Evolutionary conservation across 1,140 invertebrate species (phyloP), one percentile per base, ranked within the genome.

Genomic region (Colletes latitarsis): DNA sequence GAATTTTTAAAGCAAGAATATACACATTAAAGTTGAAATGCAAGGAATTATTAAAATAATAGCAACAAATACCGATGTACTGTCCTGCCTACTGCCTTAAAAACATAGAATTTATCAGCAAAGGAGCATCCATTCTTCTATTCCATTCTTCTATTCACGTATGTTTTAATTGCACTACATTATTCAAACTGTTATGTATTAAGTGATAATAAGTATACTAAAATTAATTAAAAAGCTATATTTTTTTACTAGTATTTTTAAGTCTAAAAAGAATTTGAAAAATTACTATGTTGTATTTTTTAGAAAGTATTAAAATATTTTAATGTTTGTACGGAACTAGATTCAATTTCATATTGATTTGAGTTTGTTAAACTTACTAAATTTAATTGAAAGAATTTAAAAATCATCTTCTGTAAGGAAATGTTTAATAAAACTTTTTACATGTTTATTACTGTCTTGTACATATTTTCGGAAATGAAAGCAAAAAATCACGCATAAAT

Each of bases 1-100:
- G 78, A 89, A 52, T 63, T 78, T 62, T 46, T 93, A 15, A 91
- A 88, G 53, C 89, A 91, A 64, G 92, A 93, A 75, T 92, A 92
- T 60, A 78, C 87, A 63, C 82, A 10, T 71, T 93, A 1, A 93
- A 92, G 76, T 69, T 89, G 17, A 92, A 90, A 53, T 77, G 90
- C 8, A 86, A 89, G 66, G 92, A 92, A 14, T 39, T 91, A 19
- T 70, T 19, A 10, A 52, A 76, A 60, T 43, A 82, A 55, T 60
- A 60, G 73, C 52, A 68, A 62, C 6, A 52, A 69, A 21, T 67
- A 41, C 43, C 43, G 21, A 14, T 71, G 52, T 46, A 70, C 30
- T 57, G 39, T 58, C 43, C 43, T 46, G 9, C 4, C 43, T 46
- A 6, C 55, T 46, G 49, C 49, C 49, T 19, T 30, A 52, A n/a